Evolutionary conservation across 1,140 invertebrate species (phyloP).

Genomic region (Sarcophaga peregrina): DNA sequence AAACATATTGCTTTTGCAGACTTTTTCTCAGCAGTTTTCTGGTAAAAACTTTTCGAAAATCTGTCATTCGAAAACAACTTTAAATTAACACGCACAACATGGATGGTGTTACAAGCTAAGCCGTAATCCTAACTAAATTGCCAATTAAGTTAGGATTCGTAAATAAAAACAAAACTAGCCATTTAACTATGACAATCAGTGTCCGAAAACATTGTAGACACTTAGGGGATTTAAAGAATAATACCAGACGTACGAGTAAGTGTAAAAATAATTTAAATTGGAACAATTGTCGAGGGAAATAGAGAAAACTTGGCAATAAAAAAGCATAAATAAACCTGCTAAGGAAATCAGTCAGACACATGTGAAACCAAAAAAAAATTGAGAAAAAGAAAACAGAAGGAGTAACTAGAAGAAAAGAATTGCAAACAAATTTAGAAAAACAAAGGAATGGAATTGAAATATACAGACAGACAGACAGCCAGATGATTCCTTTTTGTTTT

Average conservation of each 20-base stretch:
- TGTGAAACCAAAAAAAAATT: background rate
- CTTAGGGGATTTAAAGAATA: background rate
- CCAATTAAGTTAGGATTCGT: too few relatives aligned
- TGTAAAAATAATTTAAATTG: background rate
- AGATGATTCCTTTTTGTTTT: too few relatives aligned
- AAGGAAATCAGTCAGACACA: background rate
- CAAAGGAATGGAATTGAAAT: background rate
- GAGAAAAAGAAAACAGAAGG: background rate
- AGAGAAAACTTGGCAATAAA: background rate
- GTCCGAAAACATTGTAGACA: background rate
- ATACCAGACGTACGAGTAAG: background rate
- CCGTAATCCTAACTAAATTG: too few relatives aligned
- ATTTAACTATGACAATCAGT: background rate
- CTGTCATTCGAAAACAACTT: too few relatives aligned
- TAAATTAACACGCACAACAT: too few relatives aligned
- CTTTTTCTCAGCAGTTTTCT: too few relatives aligned
- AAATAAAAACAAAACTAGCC: background rate
- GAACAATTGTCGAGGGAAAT: background rate
- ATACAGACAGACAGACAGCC: too few relatives aligned
- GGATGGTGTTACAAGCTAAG: too few relatives aligned
- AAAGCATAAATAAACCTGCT: background rate
- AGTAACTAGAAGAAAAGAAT: background rate
- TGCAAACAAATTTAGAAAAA: background rate
- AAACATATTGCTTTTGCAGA: too few relatives aligned
- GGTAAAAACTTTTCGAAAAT: too few relatives aligned